Percentiles rank a stretch among this genome's conserved stretches.
Evolutionary conservation across 2,888 invertebrate species (phyloP).

Genomic region (Limnephilus auricula): DNA sequence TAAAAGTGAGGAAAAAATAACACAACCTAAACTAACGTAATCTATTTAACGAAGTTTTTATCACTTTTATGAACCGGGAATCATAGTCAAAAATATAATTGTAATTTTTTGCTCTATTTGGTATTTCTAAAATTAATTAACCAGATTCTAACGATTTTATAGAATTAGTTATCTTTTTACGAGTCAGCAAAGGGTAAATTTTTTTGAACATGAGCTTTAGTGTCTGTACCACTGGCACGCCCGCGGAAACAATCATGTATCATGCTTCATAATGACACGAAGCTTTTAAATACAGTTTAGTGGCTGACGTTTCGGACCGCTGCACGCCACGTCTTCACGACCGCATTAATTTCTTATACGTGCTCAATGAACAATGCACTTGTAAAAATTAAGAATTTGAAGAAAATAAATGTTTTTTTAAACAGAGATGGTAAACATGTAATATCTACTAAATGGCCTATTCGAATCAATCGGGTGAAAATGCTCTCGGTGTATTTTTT

Average conservation of each 20-base stretch:
- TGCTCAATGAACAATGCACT: constrained; percentile 11
- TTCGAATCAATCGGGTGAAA: not conserved
- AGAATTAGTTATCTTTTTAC: not conserved
- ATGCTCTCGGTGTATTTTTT: too few species aligned
- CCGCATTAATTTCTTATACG: constrained; percentile 29
- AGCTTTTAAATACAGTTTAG: constrained; percentile 54
- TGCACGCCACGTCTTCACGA: constrained; percentile 50
- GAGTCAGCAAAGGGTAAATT: not conserved
- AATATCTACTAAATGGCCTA: not conserved
- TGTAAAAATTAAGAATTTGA: not conserved
- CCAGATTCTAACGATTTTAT: not conserved
- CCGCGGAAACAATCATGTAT: constrained; percentile 35
- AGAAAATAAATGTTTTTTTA: not conserved
- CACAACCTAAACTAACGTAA: too few species aligned
- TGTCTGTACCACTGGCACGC: not conserved
- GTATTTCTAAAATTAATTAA: too few species aligned
- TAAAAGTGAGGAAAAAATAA: too few species aligned
- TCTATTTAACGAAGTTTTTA: too few species aligned
- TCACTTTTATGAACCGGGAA: too few species aligned
- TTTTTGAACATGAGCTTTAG: constrained; percentile 11
- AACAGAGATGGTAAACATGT: not conserved
- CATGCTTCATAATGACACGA: constrained; percentile 34
- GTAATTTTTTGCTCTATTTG: too few species aligned
- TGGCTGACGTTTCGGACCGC: constrained; percentile 47
- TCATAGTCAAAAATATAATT: too few species aligned